phyloP scores from a whole-genome alignment of 1,140 invertebrate genomes.

The Pogonognathellus flavescens region DNA sequence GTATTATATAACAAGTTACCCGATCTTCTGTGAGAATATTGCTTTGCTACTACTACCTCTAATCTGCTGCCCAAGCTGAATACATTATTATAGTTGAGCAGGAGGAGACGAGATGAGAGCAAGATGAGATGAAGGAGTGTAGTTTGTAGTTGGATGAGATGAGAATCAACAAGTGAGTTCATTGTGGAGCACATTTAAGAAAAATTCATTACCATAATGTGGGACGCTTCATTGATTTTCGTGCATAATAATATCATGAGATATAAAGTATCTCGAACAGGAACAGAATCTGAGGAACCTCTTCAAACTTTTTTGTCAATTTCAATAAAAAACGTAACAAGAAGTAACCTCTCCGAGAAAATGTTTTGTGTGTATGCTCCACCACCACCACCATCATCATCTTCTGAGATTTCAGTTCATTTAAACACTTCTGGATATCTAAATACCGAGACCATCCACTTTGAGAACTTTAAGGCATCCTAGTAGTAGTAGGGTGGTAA shows the following conservation, averaged over 20 bases:
- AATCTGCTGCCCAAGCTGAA: too few relatives aligned
- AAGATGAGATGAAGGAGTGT: too few relatives aligned
- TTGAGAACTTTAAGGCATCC: neutral
- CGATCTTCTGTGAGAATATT: too few relatives aligned
- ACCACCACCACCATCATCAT: neutral
- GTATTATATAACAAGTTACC: too few relatives aligned
- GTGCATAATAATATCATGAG: slow-evolving; percentile 46
- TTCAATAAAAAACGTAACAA: slow-evolving; percentile 18
- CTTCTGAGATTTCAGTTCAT: slow-evolving; percentile 16
- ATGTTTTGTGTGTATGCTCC: neutral
- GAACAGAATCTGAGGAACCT: slow-evolving; percentile 15
- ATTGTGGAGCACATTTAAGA: slow-evolving; percentile 41
- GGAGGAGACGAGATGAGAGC: too few relatives aligned
- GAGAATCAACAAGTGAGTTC: slow-evolving; percentile 52
- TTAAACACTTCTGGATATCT: neutral
- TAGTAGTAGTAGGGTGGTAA: neutral
- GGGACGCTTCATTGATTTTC: slow-evolving; percentile 57
- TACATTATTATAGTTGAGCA: too few relatives aligned
- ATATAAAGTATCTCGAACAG: slow-evolving; percentile 53
- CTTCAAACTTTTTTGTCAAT: slow-evolving; percentile 49
- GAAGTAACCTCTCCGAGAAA: slow-evolving; percentile 35
- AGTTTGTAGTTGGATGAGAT: neutral
- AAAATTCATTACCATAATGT: slow-evolving; percentile 56
- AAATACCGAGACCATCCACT: too few relatives aligned
- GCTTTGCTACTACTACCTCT: too few relatives aligned